Base-by-base conservation (phyloP, 2,888 invertebrate genomes). In the Gymnosoma rotundatum region DNA sequence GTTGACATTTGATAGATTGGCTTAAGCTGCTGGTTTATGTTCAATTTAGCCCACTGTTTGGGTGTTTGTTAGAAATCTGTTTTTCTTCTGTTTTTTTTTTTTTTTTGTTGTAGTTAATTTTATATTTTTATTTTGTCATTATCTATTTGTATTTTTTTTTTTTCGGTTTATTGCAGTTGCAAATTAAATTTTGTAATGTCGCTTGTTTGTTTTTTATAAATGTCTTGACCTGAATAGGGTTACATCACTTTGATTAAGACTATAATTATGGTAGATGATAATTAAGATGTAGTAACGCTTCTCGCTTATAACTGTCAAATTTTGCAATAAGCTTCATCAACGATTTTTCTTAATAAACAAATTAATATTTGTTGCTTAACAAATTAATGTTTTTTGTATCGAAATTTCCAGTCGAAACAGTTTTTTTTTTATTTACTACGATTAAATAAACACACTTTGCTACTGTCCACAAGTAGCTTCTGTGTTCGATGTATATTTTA, bases 1-100 rank as follows among this genome's bases (percentile, higher is more conserved):
- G 38, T 70, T 72, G 70, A 38, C 63, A 72, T 48, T 78, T 72
- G 10, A 36, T 32, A 42, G 61, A 36, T 61, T 14, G 38, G 8
- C 6, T 5, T 38, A 38, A 45, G 9, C 56, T 36, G 21, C n/a
- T 12, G 20, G 20, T 18, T 56, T 52, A 54, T 36, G 32, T 54
- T 69, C 8, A 32, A 36, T 60, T 48, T n/a, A 48, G 45, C 16
- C 45, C 45, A 48, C 45, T 10, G 32, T 32, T 38, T 72, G 20
- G 48, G 36, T 61, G 60, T 21, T 50, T 18, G 42, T 21, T n/a
- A 45, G 56, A 36, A 56, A 42, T 48, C 12, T 32, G 21, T 36
- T 18, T 10, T 48, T 50, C 50, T 18, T n/a, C n/a, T n/a, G n/a
- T n/a, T n/a, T n/a, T n/a, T n/a, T n/a, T n/a, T n/a, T n/a, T n/a